Evolutionary conservation across 2,888 invertebrate species (phyloP), one percentile per base, ranked within the genome.

Genomic region (Idaea straminata): DNA sequence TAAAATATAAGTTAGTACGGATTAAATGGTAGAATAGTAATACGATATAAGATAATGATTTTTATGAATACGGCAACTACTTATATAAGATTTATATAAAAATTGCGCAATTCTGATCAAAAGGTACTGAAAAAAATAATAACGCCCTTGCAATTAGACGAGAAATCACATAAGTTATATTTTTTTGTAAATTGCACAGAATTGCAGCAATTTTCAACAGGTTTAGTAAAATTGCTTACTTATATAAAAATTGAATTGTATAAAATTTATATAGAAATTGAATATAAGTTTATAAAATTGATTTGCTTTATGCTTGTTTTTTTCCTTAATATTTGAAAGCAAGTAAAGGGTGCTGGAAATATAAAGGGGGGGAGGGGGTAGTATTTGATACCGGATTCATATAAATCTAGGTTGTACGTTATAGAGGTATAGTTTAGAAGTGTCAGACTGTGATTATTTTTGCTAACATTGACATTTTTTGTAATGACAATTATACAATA

Each of bases 381-480:
- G 25, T 25, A 59, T 66, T 35, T 61, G 47, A 58, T 66, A 71
- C 67, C 62, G 72, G 65, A 67, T 72, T 73, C 73, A 68, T 35
- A 62, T 66, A 68, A 65, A 61, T 72, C 66, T 73, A 74, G 68
- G 57, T 36, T 65, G 63, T 69, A 70, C 15, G 15, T 15, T 15
- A 15, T 15, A 59, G 64, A 59, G 68, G 61, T 62, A 59, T 72
- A 70, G 67, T 69, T 74, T 86, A 81, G 79, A 89, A 88, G 91
- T 91, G 91, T 90, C 88, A 84, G 89, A 90, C 92, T 92, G 92
- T 92, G 92, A 92, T 92, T 92, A 89, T 92, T 89, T 89, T 91
- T 92, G 92, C 91, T 92, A 91, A 91, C 91, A 90, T 91, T 91
- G 91, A 92, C 91, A 88, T 92, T 89, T 65, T 91, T 91, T 92